These are phyloP conservation scores for Hirtodrosophila duncani DNA, from an alignment of 2,888 invertebrate species.

Conservation along the genomic window DNA sequence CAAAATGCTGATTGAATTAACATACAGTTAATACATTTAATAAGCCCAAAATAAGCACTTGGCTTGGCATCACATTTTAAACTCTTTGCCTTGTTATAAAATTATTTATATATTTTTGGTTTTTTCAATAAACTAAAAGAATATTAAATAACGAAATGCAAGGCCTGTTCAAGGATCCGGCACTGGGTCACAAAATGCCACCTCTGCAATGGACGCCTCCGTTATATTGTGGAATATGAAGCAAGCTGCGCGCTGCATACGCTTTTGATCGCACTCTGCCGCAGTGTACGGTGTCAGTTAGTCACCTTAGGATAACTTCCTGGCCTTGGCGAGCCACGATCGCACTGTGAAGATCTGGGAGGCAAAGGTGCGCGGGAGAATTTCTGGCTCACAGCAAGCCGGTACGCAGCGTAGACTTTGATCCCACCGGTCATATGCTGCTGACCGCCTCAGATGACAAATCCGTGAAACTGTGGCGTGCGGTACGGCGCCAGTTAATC, in stretches of 20 bases:
- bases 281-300: constrained; percentile 84
- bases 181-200: constrained; percentile 84
- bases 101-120: too few relatives aligned
- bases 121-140: background rate
- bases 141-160: constrained; percentile 30
- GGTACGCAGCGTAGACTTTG: constrained; percentile 90
- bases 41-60: too few relatives aligned
- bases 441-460: constrained; percentile 91
- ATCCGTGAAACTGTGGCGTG: constrained; percentile 87
- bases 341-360: constrained; percentile 92
- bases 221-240: constrained; percentile 91
- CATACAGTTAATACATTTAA: too few relatives aligned
- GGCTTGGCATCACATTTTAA: too few relatives aligned
- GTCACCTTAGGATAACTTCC: constrained; percentile 88
- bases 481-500: constrained; percentile 84
- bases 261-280: constrained; percentile 86
- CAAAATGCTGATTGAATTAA: too few relatives aligned
- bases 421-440: constrained; percentile 85
- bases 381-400: constrained; percentile 89
- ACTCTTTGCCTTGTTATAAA: too few relatives aligned
- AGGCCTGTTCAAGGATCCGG: constrained; percentile 61
- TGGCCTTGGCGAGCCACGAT: constrained; percentile 92
- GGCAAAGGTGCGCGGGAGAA: constrained; percentile 87
- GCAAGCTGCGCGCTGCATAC: constrained; percentile 86
- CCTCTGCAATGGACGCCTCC: constrained; percentile 88